Conservation (phyloP, 23 tunicate genomes). For the Oikopleura vanhoeffeni region DNA sequence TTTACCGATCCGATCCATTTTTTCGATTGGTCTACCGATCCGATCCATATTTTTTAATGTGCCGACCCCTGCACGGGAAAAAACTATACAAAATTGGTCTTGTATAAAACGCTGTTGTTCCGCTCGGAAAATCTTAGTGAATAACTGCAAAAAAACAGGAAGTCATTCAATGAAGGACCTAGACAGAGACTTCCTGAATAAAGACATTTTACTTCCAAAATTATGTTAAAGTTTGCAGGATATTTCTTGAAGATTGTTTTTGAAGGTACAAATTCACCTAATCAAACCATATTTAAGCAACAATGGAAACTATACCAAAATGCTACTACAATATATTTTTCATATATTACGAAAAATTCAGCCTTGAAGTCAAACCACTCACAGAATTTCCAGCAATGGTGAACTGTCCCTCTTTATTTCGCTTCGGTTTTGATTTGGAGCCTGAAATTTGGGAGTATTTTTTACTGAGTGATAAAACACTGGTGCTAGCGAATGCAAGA, state of each 20-base stretch:
- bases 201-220: too few species aligned
- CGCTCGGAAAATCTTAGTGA: too few species aligned
- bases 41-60: too few species aligned
- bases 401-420: conserved; percentile 43
- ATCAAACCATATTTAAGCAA: neutral
- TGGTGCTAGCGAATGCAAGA: neutral
- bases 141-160: too few species aligned
- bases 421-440: conserved; percentile 42
- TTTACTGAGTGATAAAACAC: neutral
- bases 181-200: too few species aligned
- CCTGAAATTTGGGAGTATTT: conserved; percentile 13
- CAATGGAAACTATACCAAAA: neutral
- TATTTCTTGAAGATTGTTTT: neutral
- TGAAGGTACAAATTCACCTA: neutral
- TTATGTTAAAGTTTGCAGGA: too few species aligned
- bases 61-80: too few species aligned
- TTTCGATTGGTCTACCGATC: too few species aligned
- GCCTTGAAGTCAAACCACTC: conserved; percentile 32
- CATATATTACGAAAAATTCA: neutral
- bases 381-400: conserved; percentile 50
- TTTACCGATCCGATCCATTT: too few species aligned
- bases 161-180: too few species aligned
- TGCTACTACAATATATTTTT: neutral
- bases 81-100: too few species aligned
- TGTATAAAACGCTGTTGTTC: neutral